Evolutionary conservation across 2,113 vertebrate species (phyloP).

Genomic region (Notarius lentiginosus): DNA sequence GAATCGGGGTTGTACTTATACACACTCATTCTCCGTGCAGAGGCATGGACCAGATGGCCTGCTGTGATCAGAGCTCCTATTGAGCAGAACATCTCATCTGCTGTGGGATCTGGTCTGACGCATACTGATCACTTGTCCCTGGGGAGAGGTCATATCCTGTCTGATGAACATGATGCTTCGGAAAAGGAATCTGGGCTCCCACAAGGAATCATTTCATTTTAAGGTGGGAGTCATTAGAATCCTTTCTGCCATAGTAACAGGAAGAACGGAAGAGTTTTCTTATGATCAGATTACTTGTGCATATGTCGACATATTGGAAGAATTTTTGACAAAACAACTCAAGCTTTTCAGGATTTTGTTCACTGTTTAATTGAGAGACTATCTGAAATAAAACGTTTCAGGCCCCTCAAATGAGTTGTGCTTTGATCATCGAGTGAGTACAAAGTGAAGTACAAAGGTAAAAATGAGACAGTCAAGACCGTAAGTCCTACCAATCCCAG

Average conservation of each 20-base stretch:
- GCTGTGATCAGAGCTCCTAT: slow-evolving; percentile 27
- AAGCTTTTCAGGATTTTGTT: not conserved
- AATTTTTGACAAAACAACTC: not conserved
- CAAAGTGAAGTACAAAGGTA: not conserved
- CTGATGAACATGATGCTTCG: not conserved
- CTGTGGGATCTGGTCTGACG: slow-evolving; percentile 26
- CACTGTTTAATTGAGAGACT: not conserved
- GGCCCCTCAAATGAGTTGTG: not conserved
- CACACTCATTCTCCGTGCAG: not conserved
- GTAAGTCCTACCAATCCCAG: slow-evolving; percentile 12
- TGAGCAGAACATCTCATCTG: slow-evolving; percentile 59
- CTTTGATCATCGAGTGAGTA: slow-evolving; percentile 11
- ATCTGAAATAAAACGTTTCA: not conserved
- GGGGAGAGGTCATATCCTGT: slow-evolving; percentile 2
- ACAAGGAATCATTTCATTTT: not conserved
- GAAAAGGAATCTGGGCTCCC: not conserved
- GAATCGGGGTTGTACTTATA: not conserved
- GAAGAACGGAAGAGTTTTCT: not conserved
- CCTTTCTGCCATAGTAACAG: not conserved
- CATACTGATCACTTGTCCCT: not conserved
- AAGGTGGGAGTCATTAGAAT: not conserved
- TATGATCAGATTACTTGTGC: not conserved
- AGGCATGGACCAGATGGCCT: slow-evolving; percentile 55
- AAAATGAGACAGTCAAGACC: not conserved
- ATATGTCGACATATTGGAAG: not conserved